A percentile compares a stretch with the other conserved stretches of the same genome.
Evolutionary conservation across 2,888 invertebrate species (phyloP).

Genomic region (Myopa tessellatipennis): DNA sequence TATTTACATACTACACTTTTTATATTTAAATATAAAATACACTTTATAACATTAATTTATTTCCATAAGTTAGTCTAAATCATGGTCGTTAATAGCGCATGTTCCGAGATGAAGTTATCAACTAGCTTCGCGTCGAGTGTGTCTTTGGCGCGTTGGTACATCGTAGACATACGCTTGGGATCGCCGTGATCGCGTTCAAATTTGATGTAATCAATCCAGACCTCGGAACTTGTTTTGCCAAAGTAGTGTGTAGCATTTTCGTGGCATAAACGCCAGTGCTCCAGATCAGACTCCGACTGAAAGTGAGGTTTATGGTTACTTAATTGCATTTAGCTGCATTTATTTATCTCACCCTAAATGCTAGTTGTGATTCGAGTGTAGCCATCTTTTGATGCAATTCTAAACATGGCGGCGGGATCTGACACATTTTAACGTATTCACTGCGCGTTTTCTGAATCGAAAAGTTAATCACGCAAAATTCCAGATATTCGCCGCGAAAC

Average conservation of each 20-base stretch:
- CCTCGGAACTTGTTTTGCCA: slow-evolving; percentile 73
- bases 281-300: slow-evolving; percentile 62
- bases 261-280: slow-evolving; percentile 72
- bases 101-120: slow-evolving; percentile 54
- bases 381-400: slow-evolving; percentile 75
- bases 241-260: slow-evolving; percentile 76
- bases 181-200: slow-evolving; percentile 77
- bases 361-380: slow-evolving; percentile 64
- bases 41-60: no score
- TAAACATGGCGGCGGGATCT: slow-evolving; percentile 72
- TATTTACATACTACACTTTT: neutral
- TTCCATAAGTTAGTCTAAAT: slow-evolving; percentile 36
- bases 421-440: slow-evolving; percentile 73
- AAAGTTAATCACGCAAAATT: slow-evolving; percentile 54
- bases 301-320: neutral
- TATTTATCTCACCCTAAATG: slow-evolving; percentile 42
- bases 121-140: slow-evolving; percentile 68
- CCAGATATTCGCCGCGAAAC: slow-evolving; percentile 60
- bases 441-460: slow-evolving; percentile 72
- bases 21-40: no score
- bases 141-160: slow-evolving; percentile 75
- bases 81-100: slow-evolving; percentile 50
- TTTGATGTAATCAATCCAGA: slow-evolving; percentile 80
- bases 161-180: slow-evolving; percentile 70
- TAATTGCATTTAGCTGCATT: neutral